Conservation (phyloP, 1,140 invertebrate species). For the Drosophila ficusphila region DNA sequence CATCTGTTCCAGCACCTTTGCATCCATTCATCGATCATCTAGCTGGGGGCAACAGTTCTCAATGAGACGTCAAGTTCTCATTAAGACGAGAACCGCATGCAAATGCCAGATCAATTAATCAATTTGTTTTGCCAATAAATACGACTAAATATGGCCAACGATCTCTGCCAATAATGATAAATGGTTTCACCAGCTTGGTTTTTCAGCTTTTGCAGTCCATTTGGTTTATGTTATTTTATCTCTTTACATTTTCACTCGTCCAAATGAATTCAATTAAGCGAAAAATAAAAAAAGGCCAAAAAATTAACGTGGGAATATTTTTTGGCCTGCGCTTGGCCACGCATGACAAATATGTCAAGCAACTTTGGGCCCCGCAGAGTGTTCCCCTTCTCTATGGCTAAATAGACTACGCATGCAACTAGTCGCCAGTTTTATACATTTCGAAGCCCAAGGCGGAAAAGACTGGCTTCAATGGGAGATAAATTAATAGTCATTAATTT, state of each 20-base stretch:
- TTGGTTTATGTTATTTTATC: slow-evolving; percentile 30
- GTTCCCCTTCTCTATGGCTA: slow-evolving; percentile 13
- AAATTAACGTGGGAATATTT: slow-evolving; percentile 74
- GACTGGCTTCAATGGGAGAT: slow-evolving; percentile 9
- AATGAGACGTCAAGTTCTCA: slow-evolving; percentile 54
- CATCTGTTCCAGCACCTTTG: slow-evolving; percentile 34
- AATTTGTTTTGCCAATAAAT: slow-evolving; percentile 81
- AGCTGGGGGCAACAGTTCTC: slow-evolving; percentile 48
- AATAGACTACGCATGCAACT: slow-evolving; percentile 64
- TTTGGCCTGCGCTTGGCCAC: slow-evolving; percentile 28
- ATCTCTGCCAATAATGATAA: slow-evolving; percentile 61
- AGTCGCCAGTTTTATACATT: slow-evolving; percentile 17
- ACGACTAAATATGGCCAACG: slow-evolving; percentile 70
- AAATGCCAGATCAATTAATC: slow-evolving; percentile 67
- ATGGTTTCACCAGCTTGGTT: slow-evolving; percentile 36
- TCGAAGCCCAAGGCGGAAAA: slow-evolving; percentile 13
- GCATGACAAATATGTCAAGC: slow-evolving; percentile 63
- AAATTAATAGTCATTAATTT: slow-evolving; percentile 36
- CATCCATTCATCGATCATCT: slow-evolving; percentile 57
- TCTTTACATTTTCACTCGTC: slow-evolving; percentile 61
- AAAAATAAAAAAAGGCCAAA: slow-evolving; percentile 16
- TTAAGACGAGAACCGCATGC: slow-evolving; percentile 41
- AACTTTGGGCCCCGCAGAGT: not conserved
- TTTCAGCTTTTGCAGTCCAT: slow-evolving; percentile 18
- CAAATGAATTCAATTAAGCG: slow-evolving; percentile 74